These are phyloP conservation scores for Peribatodes rhomboidaria DNA, from an alignment of 2,888 invertebrate genomes.

Conservation along the genomic window DNA sequence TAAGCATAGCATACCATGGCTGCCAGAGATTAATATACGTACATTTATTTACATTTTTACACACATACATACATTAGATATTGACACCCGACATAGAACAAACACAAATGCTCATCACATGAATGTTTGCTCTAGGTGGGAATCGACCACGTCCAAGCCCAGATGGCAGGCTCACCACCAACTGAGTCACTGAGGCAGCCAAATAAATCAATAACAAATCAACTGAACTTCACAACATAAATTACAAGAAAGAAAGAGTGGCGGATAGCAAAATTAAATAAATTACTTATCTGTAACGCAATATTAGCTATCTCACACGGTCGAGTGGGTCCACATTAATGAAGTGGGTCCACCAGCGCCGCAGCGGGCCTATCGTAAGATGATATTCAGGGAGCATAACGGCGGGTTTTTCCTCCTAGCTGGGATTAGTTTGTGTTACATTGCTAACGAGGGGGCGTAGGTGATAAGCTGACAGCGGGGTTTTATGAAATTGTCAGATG, in stretches of 20 bases:
- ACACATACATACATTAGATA: too few relatives aligned
- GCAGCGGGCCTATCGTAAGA: constrained; percentile 44
- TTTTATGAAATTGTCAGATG: background rate
- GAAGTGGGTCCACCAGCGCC: constrained; percentile 38
- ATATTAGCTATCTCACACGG: constrained; percentile 30
- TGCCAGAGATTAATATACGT: too few relatives aligned
- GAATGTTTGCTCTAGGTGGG: too few relatives aligned
- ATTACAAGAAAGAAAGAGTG: too few relatives aligned
- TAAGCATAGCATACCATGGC: too few relatives aligned
- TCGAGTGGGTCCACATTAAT: constrained; percentile 39
- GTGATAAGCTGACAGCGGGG: constrained; percentile 12
- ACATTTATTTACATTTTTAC: too few relatives aligned
- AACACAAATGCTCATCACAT: too few relatives aligned
- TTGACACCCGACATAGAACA: too few relatives aligned
- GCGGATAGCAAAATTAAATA: constrained; percentile 21
- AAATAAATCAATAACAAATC: background rate
- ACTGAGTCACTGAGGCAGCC: too few relatives aligned
- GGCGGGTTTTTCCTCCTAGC: constrained; percentile 43
- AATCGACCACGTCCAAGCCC: too few relatives aligned
- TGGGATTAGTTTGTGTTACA: constrained; percentile 46
- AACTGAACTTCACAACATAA: background rate
- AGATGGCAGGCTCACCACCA: too few relatives aligned
- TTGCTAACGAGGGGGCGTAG: constrained; percentile 40
- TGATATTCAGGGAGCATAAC: constrained; percentile 45
- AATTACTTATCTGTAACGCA: constrained; percentile 28